Base-by-base conservation (phyloP, 2,888 invertebrate genomes). In the Sisyra nigra region DNA sequence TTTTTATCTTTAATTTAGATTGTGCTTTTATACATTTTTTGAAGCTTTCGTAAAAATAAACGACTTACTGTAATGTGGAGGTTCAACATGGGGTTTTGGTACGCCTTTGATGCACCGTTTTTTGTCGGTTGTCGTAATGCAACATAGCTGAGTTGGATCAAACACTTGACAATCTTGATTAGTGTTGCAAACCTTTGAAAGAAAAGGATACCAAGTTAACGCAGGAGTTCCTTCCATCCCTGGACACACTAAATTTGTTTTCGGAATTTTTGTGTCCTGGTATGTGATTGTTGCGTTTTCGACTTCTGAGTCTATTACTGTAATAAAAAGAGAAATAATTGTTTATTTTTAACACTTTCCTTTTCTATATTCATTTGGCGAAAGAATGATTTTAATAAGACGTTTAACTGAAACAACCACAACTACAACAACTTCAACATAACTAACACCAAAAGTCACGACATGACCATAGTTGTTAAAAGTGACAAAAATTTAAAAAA, bases 11-110 rank as follows among this genome's bases (percentile, higher is more conserved):
- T 34, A 8, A 15, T 14, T 34, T 15, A 15, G 8, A 34, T 42
- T 17, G 8, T 32, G 17, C 15, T 13, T n/a, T n/a, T n/a, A n/a
- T n/a, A n/a, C 17, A 13, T 8, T 14, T 32, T 33, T 11, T 6
- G 14, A 31, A 10, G 14, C 38, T 17, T 24, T 24, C 7, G 24
- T 24, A 24, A 24, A 24, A 33, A 13, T 6, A 13, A 34, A 8
- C 8, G 8, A 53, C 56, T 58, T 56, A 63, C 62, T 60, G 41
- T 52, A 46, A 50, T 62, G 63, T 42, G 49, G 51, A 24, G 68
- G 67, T 48, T 69, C 59, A 9, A 54, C 54, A 45, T 59, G 64
- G 1, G 76, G 76, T 44, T 75, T 72, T 3, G 69, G 65, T 18
- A 73, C 65, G 9, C 78, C 79, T 49, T 70, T 62, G 37, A 74